Evolutionary conservation across 2,113 vertebrate species (phyloP).

Genomic region (Sardina pilchardus): DNA sequence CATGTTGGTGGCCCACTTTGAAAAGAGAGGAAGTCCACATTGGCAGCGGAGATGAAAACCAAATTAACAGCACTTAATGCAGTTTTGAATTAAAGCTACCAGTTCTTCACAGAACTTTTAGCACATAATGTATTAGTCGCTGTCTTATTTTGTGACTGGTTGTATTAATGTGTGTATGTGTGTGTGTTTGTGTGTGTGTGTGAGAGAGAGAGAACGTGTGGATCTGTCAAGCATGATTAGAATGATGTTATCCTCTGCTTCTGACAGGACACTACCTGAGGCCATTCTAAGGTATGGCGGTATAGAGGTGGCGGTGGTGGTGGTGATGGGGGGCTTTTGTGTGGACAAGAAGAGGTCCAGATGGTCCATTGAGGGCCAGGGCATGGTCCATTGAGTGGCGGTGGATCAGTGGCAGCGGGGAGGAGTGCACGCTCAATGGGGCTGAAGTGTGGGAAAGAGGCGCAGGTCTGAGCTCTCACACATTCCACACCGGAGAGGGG

Average conservation of each 20-base stretch:
- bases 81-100: neutral
- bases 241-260: neutral
- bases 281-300: slow-evolving; percentile 45
- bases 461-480: slow-evolving; percentile 60
- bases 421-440: slow-evolving; percentile 55
- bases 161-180: neutral
- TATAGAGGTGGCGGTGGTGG: neutral
- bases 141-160: neutral
- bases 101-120: neutral
- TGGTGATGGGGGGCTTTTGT: slow-evolving; percentile 27
- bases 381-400: slow-evolving; percentile 70
- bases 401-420: slow-evolving; percentile 55
- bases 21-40: slow-evolving; percentile 23
- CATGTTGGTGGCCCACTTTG: slow-evolving; percentile 34
- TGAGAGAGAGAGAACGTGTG: slow-evolving; percentile 26
- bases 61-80: neutral
- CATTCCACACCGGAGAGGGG: slow-evolving; percentile 57
- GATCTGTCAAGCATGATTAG: slow-evolving; percentile 25
- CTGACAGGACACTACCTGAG: slow-evolving; percentile 45
- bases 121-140: neutral
- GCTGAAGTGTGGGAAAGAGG: slow-evolving; percentile 66
- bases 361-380: slow-evolving; percentile 80
- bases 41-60: neutral
- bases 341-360: slow-evolving; percentile 69
- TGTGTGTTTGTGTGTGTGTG: slow-evolving; percentile 7